Evolutionary conservation across 53 echinoderm and acorn worm genomes (phyloP), one percentile per base, ranked within the genome.

Genomic region (Antedon mediterranea): DNA sequence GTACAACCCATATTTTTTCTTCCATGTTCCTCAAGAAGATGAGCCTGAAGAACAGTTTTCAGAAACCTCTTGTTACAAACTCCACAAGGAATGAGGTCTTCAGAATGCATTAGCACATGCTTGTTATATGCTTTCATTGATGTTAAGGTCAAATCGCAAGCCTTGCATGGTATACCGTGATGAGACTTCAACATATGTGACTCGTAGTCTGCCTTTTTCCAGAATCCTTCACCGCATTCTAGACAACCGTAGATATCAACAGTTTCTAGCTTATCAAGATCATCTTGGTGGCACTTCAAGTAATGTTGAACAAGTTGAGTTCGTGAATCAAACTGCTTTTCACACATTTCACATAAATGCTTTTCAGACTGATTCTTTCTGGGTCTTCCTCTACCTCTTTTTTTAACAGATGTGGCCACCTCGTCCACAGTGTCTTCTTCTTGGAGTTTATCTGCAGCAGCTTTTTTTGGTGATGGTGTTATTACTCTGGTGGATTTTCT

Each of bases 61-160:
- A 81, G 32, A 32, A 81, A 75, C 43, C 82, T 74, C 13, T 75
- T 72, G 0, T 75, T 75, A 43, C 82, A 81, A 3, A 81, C 33
- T 0, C 57, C 57, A 75, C 82, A 81, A 18, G 57, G 57, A 57
- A 57, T 57, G 3, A 57, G 57, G 23, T 57, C 57, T 57, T 57
- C 57, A 11, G 57, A 57, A 23, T 57, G 57, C 57, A 57, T 57
- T 57, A 57, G 20, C 57, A 57, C 57, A 57, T 57, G 57, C 23
- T 57, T 57, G 23, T 57, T 57, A 57, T 57, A 57, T 11, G 57
- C 57, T 57, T 57, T 57, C 57, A 57, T 57, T 57, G 57, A 11
- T 57, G 57, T 57, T 26, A 57, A 57, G 9, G 57, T 57, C 23
- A 57, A 57, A 26, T 57, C 57, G 20, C 57, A 57, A 57, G 57